phyloP scores from a whole-genome alignment of 2,888 invertebrate species.

The Adineta ricciae region DNA sequence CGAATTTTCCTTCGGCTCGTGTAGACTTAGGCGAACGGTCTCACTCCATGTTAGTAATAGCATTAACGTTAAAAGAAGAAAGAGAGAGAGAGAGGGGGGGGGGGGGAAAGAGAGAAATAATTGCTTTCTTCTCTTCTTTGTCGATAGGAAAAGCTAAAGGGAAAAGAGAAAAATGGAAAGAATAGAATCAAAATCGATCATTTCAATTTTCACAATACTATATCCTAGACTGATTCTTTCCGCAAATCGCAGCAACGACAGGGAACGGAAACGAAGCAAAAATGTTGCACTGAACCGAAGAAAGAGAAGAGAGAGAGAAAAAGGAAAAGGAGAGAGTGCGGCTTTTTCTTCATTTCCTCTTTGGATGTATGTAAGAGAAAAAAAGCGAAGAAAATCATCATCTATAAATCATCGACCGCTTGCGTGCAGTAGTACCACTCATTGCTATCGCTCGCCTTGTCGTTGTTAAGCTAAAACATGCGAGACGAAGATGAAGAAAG shows the following conservation, averaged over 20 bases:
- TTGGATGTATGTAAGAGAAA: neutral
- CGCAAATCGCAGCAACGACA: neutral
- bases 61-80: neutral
- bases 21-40: neutral
- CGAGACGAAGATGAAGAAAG: neutral
- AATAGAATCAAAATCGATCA: constrained; percentile 19
- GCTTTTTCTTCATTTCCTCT: neutral
- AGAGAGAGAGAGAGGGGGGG: neutral
- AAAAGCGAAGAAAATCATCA: constrained; percentile 19
- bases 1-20: neutral
- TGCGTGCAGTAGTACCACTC: neutral
- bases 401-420: constrained; percentile 9
- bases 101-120: neutral
- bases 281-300: neutral
- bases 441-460: neutral
- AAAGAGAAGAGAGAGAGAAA: neutral
- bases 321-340: neutral
- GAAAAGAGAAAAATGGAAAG: neutral
- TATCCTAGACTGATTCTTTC: neutral
- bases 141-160: neutral
- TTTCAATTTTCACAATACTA: constrained; percentile 13
- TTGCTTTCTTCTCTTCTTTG: neutral
- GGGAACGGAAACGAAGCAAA: neutral
- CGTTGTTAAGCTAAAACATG: neutral
- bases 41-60: constrained; percentile 1